Percentiles rank a stretch among this genome's conserved stretches.
These are phyloP conservation scores for Labroides dimidiatus DNA, from an alignment of 2,797 vertebrate genomes.

Conservation along the genomic window DNA sequence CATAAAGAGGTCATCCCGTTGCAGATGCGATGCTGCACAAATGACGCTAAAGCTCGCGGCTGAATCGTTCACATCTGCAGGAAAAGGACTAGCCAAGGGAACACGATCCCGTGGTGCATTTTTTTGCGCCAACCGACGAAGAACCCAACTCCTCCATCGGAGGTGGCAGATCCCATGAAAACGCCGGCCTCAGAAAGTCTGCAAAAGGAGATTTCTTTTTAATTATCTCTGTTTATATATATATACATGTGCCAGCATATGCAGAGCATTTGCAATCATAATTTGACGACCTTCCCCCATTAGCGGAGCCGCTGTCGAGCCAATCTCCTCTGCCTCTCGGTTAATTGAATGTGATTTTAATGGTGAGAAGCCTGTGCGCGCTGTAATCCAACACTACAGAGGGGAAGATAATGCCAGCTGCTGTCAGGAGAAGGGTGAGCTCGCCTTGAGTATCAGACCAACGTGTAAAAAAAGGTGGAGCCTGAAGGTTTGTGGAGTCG, in stretches of 20 bases:
- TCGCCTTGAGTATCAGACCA: conserved; percentile 24
- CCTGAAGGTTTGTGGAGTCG: background rate
- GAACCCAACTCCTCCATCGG: conserved; percentile 13
- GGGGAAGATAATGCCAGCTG: conserved; percentile 48
- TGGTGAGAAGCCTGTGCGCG: conserved; percentile 66
- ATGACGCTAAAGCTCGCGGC: conserved; percentile 18
- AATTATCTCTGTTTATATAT: conserved; percentile 53
- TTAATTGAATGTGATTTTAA: conserved; percentile 84
- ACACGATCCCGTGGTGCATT: conserved; percentile 43
- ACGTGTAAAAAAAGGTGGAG: background rate
- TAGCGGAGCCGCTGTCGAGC: conserved; percentile 69
- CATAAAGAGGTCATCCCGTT: conserved; percentile 58
- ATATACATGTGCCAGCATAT: conserved; percentile 43
- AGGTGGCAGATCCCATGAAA: conserved; percentile 62
- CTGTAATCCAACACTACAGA: conserved; percentile 76
- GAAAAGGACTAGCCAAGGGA: conserved; percentile 17
- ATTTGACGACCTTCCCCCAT: conserved; percentile 65
- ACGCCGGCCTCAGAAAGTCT: conserved; percentile 44
- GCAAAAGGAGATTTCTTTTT: conserved; percentile 16
- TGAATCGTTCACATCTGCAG: conserved; percentile 19
- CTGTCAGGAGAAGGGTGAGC: conserved; percentile 39
- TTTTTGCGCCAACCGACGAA: conserved; percentile 15
- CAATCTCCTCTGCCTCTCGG: conserved; percentile 61
- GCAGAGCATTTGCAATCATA: conserved; percentile 60
- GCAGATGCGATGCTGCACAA: conserved; percentile 47